Percentiles rank a stretch among this genome's conserved stretches.
These are phyloP conservation scores for Drosophila grimshawi DNA, from an alignment of 1,140 invertebrate genomes.

Conservation along the genomic window DNA sequence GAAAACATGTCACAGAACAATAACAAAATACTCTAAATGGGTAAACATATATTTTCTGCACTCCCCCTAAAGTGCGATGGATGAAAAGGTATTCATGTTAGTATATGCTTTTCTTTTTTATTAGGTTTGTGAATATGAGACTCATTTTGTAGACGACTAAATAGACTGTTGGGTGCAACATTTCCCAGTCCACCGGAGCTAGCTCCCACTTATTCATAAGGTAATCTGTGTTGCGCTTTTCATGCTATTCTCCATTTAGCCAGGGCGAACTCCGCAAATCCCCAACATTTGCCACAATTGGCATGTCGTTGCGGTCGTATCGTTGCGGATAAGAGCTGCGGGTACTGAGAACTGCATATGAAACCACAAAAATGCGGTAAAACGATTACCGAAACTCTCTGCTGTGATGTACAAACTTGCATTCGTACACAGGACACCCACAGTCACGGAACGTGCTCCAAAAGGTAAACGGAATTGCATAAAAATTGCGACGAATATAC, in stretches of 20 bases:
- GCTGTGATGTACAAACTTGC: constrained; percentile 2
- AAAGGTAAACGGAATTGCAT: constrained; percentile 22
- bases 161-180: not conserved
- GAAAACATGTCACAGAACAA: constrained; percentile 36
- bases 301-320: constrained; percentile 61
- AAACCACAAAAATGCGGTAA: constrained; percentile 68
- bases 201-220: constrained; percentile 22
- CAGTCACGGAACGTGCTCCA: constrained; percentile 12
- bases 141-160: constrained; percentile 26
- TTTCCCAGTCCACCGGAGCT: not conserved
- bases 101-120: not conserved
- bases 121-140: constrained; percentile 21
- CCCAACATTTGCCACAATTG: constrained; percentile 72
- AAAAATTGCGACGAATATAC: constrained; percentile 9
- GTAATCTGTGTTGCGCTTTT: constrained; percentile 53
- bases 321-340: constrained; percentile 35
- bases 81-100: constrained; percentile 30
- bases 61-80: constrained; percentile 11
- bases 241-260: constrained; percentile 12
- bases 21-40: constrained; percentile 28
- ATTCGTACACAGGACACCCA: constrained; percentile 1
- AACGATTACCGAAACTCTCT: constrained; percentile 63
- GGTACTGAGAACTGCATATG: constrained; percentile 48
- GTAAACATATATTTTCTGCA: constrained; percentile 15
- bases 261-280: constrained; percentile 33